Evolutionary conservation across 2,888 invertebrate species (phyloP).

Genomic region (Neoaliturus tenellus): DNA sequence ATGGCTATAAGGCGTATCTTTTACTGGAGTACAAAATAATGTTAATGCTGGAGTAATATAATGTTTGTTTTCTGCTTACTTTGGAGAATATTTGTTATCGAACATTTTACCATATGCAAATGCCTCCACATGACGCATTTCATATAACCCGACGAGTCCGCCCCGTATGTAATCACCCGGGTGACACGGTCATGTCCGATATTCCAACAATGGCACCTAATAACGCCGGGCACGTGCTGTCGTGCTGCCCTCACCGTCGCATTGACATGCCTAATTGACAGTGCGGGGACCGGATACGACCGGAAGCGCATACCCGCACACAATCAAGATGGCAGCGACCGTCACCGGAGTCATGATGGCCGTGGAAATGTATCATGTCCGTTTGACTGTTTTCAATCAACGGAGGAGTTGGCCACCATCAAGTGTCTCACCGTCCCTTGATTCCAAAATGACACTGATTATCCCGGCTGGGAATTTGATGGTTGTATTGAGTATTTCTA

Average conservation of each 20-base stretch:
- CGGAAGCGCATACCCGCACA: conserved; percentile 17
- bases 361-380: neutral
- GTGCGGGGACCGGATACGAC: neutral
- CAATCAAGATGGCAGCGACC: neutral
- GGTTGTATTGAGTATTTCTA: no score
- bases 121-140: no score
- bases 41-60: no score
- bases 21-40: no score
- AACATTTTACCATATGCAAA: neutral
- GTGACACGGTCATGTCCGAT: neutral
- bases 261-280: conserved; percentile 33
- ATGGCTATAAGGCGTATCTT: no score
- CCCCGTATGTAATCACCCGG: neutral
- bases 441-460: no score
- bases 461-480: no score
- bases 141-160: neutral
- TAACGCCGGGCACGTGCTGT: conserved; percentile 18
- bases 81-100: no score
- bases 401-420: no score
- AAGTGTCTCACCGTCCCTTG: no score
- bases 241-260: neutral
- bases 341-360: neutral
- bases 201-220: conserved; percentile 22
- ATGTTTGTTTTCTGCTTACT: no score
- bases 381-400: no score